phyloP scores from a whole-genome alignment of 2,888 invertebrate species.

The Diarsia dahlii region DNA sequence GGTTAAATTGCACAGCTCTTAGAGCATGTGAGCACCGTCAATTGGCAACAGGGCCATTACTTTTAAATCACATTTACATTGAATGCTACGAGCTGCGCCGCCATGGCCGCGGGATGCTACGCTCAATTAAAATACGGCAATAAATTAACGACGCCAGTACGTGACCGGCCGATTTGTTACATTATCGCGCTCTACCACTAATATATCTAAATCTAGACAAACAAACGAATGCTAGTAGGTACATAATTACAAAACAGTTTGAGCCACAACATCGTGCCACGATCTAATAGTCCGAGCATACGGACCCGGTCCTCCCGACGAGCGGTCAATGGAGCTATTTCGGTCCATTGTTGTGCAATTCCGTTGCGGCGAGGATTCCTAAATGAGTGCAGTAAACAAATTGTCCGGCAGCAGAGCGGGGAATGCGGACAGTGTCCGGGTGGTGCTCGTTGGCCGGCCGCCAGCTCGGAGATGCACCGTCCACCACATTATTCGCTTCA shows the following conservation, averaged over 20 bases:
- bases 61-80: conserved; percentile 87
- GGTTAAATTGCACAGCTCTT: conserved; percentile 64
- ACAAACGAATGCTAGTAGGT: not conserved
- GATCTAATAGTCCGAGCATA: not conserved
- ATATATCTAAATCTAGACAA: not conserved
- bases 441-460: conserved; percentile 25
- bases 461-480: conserved; percentile 21
- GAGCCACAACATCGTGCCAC: not conserved
- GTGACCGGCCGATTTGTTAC: conserved; percentile 54
- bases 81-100: conserved; percentile 78
- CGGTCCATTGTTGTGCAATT: conserved; percentile 35
- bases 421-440: not conserved
- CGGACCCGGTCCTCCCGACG: not conserved
- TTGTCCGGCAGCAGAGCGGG: conserved; percentile 6
- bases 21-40: conserved; percentile 67
- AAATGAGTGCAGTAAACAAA: conserved; percentile 53
- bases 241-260: not conserved
- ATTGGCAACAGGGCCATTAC: conserved; percentile 84
- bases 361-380: conserved; percentile 15
- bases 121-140: conserved; percentile 87
- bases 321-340: conserved; percentile 28
- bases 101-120: conserved; percentile 71
- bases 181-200: conserved; percentile 38
- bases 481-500: conserved; percentile 19
- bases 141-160: conserved; percentile 82